Evolutionary conservation across 2,888 invertebrate genomes (phyloP).

Genomic region (Diaperis boleti): DNA sequence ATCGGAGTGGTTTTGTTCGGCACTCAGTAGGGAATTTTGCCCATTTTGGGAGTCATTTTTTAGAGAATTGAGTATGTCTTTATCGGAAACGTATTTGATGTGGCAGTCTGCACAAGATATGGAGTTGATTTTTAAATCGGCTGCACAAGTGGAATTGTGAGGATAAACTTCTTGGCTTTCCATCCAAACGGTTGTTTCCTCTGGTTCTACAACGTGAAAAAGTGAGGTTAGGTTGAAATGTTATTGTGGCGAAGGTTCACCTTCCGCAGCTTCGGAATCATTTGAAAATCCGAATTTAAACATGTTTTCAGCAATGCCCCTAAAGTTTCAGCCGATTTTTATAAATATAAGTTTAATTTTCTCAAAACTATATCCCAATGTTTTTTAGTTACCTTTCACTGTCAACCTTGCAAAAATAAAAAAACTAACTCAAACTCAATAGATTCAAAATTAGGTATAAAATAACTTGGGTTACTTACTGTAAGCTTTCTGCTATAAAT

Average conservation of each 20-base stretch:
- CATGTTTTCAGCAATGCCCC: slow-evolving; percentile 35
- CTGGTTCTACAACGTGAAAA: slow-evolving; percentile 28
- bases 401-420: too few relatives aligned
- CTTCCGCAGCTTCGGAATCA: slow-evolving; percentile 30
- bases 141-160: not conserved
- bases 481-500: slow-evolving; percentile 43
- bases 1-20: slow-evolving; percentile 79
- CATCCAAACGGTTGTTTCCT: slow-evolving; percentile 31
- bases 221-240: slow-evolving; percentile 38
- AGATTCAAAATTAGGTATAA: too few relatives aligned
- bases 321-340: slow-evolving; percentile 3
- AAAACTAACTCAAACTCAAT: too few relatives aligned
- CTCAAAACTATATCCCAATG: too few relatives aligned
- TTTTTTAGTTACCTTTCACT: too few relatives aligned
- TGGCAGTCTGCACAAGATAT: slow-evolving; percentile 53
- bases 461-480: too few relatives aligned
- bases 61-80: slow-evolving; percentile 60
- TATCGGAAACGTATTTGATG: slow-evolving; percentile 68
- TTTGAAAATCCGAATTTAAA: slow-evolving; percentile 51
- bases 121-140: slow-evolving; percentile 39
- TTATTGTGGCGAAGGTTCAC: not conserved
- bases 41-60: slow-evolving; percentile 38
- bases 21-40: slow-evolving; percentile 63
- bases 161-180: slow-evolving; percentile 45
- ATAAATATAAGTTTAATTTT: not conserved